Base-by-base conservation (phyloP, 1,140 invertebrate genomes). In the Sycophila sp. region DNA sequence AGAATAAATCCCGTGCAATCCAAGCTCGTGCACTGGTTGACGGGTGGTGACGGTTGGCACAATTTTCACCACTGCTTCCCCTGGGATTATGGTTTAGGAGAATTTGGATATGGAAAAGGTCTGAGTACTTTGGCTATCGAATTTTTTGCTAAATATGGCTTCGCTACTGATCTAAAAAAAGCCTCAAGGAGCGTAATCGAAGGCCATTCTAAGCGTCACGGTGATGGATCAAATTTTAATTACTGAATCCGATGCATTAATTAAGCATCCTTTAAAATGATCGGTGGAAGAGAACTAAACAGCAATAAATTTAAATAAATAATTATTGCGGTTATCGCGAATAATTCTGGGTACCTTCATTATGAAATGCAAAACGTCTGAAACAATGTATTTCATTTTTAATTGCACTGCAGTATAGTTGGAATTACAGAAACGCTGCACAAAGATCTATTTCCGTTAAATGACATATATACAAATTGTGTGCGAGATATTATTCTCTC, bases 21-120 rank as follows among this genome's bases (percentile, higher is more conserved):
- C 1, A 32, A 5, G 10, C 1, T 73, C 10, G 42, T 58, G 7
- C 34, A 32, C 10, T 22, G 58, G 5, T 1, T 67, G 7, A 73
- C 68, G 3, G 2, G 47, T 0, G 92, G 92, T 2, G 93, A 94
- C 84, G 94, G 94, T 2, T 96, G 93, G 90, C 95, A 97, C 81
- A 97, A 97, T 85, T 97, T 96, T 84, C 95, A 97, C 81, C 95
- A 97, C 84, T 92, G 91, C 0, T 98, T 98, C 88, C 96, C 96
- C 1, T 93, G 93, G 89, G 96, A 98, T 80, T 95, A 95, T 87
- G 92, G 93, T 79, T 90, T 93, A 4, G 88, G 92, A 8, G 93
- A 94, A 80, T 87, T 93, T 2, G 92, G 94, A 45, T 88, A 90
- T 78, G 87, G 89, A 40, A 83, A 93, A 13, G 83, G 93, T n/a